phyloP scores from a whole-genome alignment of 2,888 invertebrate genomes.

The Drosophila pullipes region DNA sequence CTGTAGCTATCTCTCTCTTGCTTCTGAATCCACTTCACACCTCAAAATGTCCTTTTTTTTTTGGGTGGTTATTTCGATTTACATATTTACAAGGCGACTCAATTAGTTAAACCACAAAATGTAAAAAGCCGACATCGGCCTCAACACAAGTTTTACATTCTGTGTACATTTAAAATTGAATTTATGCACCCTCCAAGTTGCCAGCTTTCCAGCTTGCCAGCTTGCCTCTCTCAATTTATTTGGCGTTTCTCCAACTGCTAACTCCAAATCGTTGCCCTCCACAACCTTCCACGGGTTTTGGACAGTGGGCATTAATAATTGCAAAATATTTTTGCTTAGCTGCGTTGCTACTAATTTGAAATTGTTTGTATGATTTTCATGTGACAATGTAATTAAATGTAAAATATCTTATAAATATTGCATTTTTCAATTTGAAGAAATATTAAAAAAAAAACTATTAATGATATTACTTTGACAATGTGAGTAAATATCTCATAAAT shows the following conservation, averaged over 20 bases:
- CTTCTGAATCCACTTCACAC: background rate
- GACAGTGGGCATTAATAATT: constrained; percentile 39
- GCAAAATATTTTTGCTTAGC: constrained; percentile 35
- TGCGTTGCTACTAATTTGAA: too few species aligned
- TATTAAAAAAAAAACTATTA: background rate
- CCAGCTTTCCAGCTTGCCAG: background rate
- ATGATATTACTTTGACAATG: background rate
- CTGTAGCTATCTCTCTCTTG: background rate
- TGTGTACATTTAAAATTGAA: constrained; percentile 82
- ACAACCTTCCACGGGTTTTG: constrained; percentile 19
- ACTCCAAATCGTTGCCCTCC: constrained; percentile 37
- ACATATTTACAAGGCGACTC: constrained; percentile 84
- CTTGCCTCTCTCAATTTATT: constrained; percentile 50
- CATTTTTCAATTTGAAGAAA: background rate
- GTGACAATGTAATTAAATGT: background rate
- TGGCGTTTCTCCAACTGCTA: constrained; percentile 27
- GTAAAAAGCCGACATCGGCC: constrained; percentile 67
- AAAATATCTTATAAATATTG: background rate
- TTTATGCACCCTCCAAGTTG: constrained; percentile 84
- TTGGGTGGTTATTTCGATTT: constrained; percentile 51
- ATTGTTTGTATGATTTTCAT: too few species aligned
- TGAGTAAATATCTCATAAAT: background rate
- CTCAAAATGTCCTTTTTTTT: constrained; percentile 5
- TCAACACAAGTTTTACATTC: constrained; percentile 52
- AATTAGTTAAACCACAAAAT: constrained; percentile 85